Evolutionary conservation across 53 echinoderm and acorn worm genomes (phyloP), one percentile per base, ranked within the genome.

Genomic region (Crossaster papposus): DNA sequence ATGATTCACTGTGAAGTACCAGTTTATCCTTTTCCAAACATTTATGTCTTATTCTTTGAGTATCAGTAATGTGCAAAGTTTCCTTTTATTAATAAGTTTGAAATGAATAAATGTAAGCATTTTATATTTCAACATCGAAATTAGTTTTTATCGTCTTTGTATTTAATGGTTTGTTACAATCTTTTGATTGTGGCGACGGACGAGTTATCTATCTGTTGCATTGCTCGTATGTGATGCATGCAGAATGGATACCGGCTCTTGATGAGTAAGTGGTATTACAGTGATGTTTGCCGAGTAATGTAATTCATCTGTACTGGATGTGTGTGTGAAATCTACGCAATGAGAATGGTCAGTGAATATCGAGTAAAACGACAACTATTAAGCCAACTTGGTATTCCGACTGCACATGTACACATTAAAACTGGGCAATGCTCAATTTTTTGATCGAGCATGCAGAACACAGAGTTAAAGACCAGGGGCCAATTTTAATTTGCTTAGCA

Each of bases 301-400:
- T n/a, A n/a, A 62, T 62, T 62, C 17, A 3, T 17, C 17, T 62
- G 62, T 62, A 62, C 62, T 23, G 62, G 29, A 31, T 36, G 76
- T 76, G 76, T 76, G 76, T 76, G 76, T 76, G 76, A 76, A 36
- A 76, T 76, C 76, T 35, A 76, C 76, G 76, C 36, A 76, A 35
- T 76, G 7, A 36, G 11, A 70, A n/a, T 30, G 13, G 70, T 70
- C 30, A 28, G 12, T 29, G 70, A 4, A 70, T 70, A 30, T 30
- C 24, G 24, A 62, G 13, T 62, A 1, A 62, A 62, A 62, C 3
- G 23, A 18, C n/a, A n/a, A n/a, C 3, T 23, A 23, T 14, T 62
- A 23, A 23, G 12, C 3, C n/a, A n/a, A n/a, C n/a, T n/a, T n/a
- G n/a, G n/a, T 20, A 62, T 62, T 3, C 18, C 62, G 17, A 23